These are phyloP conservation scores for Procambarus clarkii DNA, from an alignment of 1,140 invertebrate species.

Conservation along the genomic window DNA sequence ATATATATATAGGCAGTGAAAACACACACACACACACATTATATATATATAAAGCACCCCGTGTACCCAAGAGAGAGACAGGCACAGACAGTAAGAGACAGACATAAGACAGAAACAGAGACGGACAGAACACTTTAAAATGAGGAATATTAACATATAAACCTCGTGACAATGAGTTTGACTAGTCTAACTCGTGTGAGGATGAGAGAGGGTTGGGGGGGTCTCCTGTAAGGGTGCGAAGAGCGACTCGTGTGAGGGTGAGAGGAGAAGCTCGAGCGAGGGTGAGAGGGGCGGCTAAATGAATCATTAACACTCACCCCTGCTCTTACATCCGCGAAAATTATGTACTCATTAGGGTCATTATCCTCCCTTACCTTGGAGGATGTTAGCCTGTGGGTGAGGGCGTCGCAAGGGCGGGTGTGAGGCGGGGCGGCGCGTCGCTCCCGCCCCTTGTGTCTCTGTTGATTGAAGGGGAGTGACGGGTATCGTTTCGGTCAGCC, in stretches of 20 bases:
- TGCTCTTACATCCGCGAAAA: slow-evolving; percentile 11
- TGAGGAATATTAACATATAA: not conserved
- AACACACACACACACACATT: too few species aligned
- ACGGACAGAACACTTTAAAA: not conserved
- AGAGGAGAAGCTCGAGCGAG: not conserved
- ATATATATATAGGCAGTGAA: too few species aligned
- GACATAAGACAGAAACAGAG: too few species aligned
- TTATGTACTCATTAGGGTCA: slow-evolving; percentile 20
- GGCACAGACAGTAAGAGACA: too few species aligned
- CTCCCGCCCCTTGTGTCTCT: not conserved
- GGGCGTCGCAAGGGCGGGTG: not conserved
- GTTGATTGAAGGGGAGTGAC: slow-evolving; percentile 33
- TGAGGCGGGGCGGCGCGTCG: not conserved
- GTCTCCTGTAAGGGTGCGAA: not conserved
- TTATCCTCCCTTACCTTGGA: not conserved
- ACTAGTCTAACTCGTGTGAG: not conserved
- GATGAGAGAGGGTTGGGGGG: not conserved
- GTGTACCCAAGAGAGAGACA: too few species aligned
- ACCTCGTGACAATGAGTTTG: not conserved
- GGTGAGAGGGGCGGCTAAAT: not conserved
- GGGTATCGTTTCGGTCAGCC: not conserved
- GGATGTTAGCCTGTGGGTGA: not conserved
- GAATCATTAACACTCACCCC: slow-evolving; percentile 18
- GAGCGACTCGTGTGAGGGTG: not conserved
- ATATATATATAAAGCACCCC: too few species aligned